These are phyloP conservation scores for Osmerus eperlanus DNA, from an alignment of 2,113 vertebrate species.

Conservation along the genomic window DNA sequence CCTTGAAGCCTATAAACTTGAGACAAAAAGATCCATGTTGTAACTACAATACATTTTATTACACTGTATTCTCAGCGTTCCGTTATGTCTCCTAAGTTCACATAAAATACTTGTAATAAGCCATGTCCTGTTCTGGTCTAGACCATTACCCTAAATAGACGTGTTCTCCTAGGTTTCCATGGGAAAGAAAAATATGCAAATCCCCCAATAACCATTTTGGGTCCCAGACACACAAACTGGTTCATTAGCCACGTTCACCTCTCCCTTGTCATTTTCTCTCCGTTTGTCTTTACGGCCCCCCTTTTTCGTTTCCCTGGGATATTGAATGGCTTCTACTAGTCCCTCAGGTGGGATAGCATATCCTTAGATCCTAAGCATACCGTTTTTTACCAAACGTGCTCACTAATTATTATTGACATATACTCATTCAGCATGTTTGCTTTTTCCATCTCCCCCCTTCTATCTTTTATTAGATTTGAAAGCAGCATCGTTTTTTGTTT, in stretches of 20 bases:
- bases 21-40: background rate
- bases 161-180: slow-evolving; percentile 11
- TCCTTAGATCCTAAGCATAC: slow-evolving; percentile 18
- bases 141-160: slow-evolving; percentile 3
- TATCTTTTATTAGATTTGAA: slow-evolving; percentile 24
- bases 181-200: slow-evolving; percentile 26
- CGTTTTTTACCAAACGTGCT: slow-evolving; percentile 31
- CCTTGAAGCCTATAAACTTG: background rate
- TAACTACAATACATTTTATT: background rate
- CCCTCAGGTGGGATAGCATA: slow-evolving; percentile 21
- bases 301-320: slow-evolving; percentile 25
- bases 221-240: slow-evolving; percentile 37
- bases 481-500: background rate
- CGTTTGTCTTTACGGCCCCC: slow-evolving; percentile 20
- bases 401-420: slow-evolving; percentile 45
- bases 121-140: background rate
- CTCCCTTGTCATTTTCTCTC: slow-evolving; percentile 40
- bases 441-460: slow-evolving; percentile 8
- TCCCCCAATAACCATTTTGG: slow-evolving; percentile 24
- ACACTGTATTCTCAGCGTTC: background rate
- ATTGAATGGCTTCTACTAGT: slow-evolving; percentile 43
- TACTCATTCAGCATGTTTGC: slow-evolving; percentile 29
- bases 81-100: background rate
- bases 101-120: slow-evolving; percentile 5
- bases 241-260: slow-evolving; percentile 39